A percentile compares a stretch with the other conserved stretches of the same genome.
These are phyloP conservation scores for Bufo gargarizans DNA, from an alignment of 2,113 vertebrate species.

Conservation along the genomic window DNA sequence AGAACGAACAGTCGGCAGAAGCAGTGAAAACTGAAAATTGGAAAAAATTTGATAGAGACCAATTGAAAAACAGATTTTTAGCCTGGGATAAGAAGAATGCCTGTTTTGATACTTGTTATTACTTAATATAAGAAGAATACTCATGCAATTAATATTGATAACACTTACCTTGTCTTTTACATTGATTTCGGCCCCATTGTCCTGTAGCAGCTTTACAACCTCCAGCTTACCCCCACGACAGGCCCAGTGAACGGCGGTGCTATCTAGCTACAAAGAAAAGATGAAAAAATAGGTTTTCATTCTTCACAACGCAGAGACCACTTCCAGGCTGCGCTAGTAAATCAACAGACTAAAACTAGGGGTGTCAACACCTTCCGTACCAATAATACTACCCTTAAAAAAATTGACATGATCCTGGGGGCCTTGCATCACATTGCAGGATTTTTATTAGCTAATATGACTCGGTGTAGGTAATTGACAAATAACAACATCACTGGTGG, in stretches of 20 bases:
- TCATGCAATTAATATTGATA: neutral
- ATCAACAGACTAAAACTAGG: neutral
- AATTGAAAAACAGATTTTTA: too few species aligned
- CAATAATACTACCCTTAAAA: neutral
- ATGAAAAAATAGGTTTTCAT: neutral
- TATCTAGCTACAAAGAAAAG: slow-evolving; percentile 76
- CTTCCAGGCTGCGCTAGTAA: too few species aligned
- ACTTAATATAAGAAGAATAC: too few species aligned
- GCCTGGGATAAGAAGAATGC: too few species aligned
- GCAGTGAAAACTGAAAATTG: too few species aligned
- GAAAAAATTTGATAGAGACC: too few species aligned
- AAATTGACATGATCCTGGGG: too few species aligned
- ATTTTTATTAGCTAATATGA: neutral
- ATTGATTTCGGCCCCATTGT: slow-evolving; percentile 77
- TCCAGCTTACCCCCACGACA: slow-evolving; percentile 83
- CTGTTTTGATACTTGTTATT: too few species aligned
- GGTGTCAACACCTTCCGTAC: neutral
- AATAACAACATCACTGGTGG: too few species aligned
- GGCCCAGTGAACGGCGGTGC: slow-evolving; percentile 86
- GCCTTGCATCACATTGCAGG: neutral
- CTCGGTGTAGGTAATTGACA: neutral
- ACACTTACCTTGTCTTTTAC: slow-evolving; percentile 82
- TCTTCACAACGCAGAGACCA: neutral
- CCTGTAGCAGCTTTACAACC: slow-evolving; percentile 78
- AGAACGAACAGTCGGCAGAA: too few species aligned